Evolutionary conservation across 2,888 invertebrate species (phyloP), one percentile per base, ranked within the genome.

Genomic region (Portevinia maculata): DNA sequence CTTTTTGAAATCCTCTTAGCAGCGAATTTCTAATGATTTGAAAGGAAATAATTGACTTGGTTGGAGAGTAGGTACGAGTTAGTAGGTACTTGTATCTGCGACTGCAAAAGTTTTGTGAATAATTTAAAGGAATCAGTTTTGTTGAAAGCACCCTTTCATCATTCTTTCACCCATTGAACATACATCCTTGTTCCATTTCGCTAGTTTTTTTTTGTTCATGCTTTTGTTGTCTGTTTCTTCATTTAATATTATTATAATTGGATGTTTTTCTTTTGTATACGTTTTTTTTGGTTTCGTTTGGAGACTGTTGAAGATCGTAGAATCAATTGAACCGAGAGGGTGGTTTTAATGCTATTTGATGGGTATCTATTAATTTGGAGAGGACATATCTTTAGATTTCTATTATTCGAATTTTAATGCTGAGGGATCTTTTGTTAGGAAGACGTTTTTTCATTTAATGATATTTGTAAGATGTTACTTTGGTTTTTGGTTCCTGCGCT

Each of bases 1-100:
- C 71, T 62, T 60, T 71, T 71, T 13, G 74, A 24, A 74, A 74
- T 74, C 74, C 74, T 74, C 74, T 74, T 74, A 74, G 64, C 41
- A 74, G 64, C 32, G 64, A 57, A 74, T n/a, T 50, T 74, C 74
- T 74, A 64, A 74, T 65, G 64, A 74, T 57, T 74, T 57, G 48
- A 48, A 65, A 55, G 73, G 48, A 64, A 74, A 74, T 74, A 64
- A 65, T 57, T 74, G 74, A 65, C 64, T 74, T 57, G 17, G 4
- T 4, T 7, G 17, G 50, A 41, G 11, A 19, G 7, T 3, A 24
- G 46, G 24, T n/a, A 52, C 52, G 15, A 13, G 1, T 1, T 9
- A 34, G 34, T 6, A 24, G 24, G 24, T 3, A 24, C n/a, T n/a
- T n/a, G 37, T 15, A 39, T 6, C 7, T 57, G 24, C 34, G 32